phyloP scores from a whole-genome alignment of 2,797 vertebrate genomes.

The Saxicola maurus region DNA sequence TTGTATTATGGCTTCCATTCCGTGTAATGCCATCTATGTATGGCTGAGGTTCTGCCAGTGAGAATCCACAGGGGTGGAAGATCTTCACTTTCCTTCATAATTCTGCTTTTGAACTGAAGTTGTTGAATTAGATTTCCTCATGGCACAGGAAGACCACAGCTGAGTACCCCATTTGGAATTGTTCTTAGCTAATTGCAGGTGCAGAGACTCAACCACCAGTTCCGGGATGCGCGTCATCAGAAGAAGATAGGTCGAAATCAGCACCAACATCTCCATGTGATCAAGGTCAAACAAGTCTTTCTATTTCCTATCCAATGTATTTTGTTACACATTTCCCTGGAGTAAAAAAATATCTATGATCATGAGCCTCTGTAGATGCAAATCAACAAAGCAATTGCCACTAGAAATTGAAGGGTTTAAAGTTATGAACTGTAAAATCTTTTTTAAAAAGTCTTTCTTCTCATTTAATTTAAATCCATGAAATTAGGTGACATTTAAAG shows the following conservation, averaged over 20 bases:
- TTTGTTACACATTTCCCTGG: background rate
- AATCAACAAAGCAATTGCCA: background rate
- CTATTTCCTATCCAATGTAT: background rate
- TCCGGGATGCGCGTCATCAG: conserved; percentile 76
- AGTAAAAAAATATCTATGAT: background rate
- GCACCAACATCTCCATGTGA: conserved; percentile 94
- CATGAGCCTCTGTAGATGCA: background rate
- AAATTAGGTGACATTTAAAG: background rate
- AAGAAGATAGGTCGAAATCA: conserved; percentile 89
- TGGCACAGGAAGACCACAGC: background rate
- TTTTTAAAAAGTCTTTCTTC: background rate
- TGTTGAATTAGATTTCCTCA: background rate
- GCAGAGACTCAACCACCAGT: conserved; percentile 82
- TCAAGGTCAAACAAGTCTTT: conserved; percentile 77
- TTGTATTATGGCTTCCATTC: background rate
- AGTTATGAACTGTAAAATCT: background rate
- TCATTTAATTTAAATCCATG: background rate
- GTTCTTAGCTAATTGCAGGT: conserved; percentile 82
- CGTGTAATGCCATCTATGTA: background rate
- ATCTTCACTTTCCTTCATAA: background rate
- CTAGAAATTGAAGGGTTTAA: background rate
- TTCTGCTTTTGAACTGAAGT: background rate
- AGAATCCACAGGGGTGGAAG: background rate
- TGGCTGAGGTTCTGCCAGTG: background rate
- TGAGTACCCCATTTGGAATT: conserved; percentile 11